Base-by-base conservation (phyloP, 1,140 invertebrate genomes). In the Zaprionus vittiger region DNA sequence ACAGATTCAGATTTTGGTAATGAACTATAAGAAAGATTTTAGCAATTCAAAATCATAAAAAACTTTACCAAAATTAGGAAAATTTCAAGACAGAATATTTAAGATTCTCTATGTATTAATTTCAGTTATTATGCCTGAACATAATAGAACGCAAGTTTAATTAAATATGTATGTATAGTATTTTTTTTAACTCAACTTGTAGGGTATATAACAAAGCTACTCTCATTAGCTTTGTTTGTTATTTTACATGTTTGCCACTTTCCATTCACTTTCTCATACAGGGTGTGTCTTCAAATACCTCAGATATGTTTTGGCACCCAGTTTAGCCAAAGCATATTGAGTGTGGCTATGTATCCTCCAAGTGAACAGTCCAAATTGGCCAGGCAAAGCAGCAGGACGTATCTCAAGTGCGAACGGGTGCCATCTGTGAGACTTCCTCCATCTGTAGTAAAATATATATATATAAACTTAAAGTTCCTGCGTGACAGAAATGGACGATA, bases 361-460 rank as follows among this genome's bases (percentile, higher is more conserved):
- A 73, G 63, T 77, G 75, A 77, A 65, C 82, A 85, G 82, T 85
- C 65, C 41, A 41, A 68, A 73, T 77, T 85, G 76, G 75, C 67
- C 73, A 76, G 71, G 67, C 83, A 54, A 86, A 54, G 61, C 56
- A 75, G 61, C 64, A 71, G 54, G 79, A 85, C 83, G 76, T 85
- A 26, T 34, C 37, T 26, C 37, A 63, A 44, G 66, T 31, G 34
- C 49, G 22, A 17, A 17, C 24, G 38, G 38, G 5, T 7, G 14
- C 37, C 12, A 38, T 28, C 26, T 6, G 26, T 28, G 7, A 63
- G 54, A 28, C 26, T 7, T 61, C 38, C 34, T 47, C 22, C 15
- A 37, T 65, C 15, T 17, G 1, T 9, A 17, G n/a, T 47, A 24
- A 24, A 24, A 7, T 44, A 44, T 17, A 15, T 4, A 15, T 22